Base-by-base conservation (phyloP, 2,797 vertebrate species). In the Rousettus madagascariensis region DNA sequence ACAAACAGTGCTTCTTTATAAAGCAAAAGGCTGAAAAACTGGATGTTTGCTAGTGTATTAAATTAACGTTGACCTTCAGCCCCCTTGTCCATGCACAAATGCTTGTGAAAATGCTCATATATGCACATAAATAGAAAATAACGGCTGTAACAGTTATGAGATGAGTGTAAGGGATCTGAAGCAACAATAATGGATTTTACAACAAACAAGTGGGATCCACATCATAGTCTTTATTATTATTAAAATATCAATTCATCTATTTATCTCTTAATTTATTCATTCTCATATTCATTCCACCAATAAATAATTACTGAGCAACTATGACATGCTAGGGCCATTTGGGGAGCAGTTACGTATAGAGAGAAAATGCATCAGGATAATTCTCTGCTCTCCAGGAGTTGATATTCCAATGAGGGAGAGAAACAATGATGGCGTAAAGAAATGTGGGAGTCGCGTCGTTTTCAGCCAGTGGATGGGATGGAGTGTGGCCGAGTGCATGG, bases 1-100 rank as follows among this genome's bases (percentile, higher is more conserved):
- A 90, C 89, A 96, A 85, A 90, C 68, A 95, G 86, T 30, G 26
- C 24, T 51, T 96, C 90, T 16, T 88, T 88, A 88, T 61, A 97
- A 94, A 95, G 83, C 51, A 89, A 90, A 95, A 84, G 78, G 69
- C 51, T 75, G 83, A 79, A 94, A 95, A 91, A 80, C 53, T 13
- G 41, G 90, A 77, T 84, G 83, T 71, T 94, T 93, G 41, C 38
- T 33, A 0, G 65, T 3, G 33, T 61, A 57, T 71, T 93, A 61
- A 16, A 49, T 95, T 95, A 85, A 66, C 59, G 49, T 22, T 61
- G 77, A 95, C n/a, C 77, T 92, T 91, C 83, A 24, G 90, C 43
- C 96, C 96, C 55, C 68, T 95, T 88, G 33, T 1, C 93, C 95
- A 55, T 46, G 57, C 28, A 41, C 0, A 6, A 22, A 33, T 49